Base-by-base conservation (phyloP, 2,797 vertebrate genomes). In the Sebastes minor region DNA sequence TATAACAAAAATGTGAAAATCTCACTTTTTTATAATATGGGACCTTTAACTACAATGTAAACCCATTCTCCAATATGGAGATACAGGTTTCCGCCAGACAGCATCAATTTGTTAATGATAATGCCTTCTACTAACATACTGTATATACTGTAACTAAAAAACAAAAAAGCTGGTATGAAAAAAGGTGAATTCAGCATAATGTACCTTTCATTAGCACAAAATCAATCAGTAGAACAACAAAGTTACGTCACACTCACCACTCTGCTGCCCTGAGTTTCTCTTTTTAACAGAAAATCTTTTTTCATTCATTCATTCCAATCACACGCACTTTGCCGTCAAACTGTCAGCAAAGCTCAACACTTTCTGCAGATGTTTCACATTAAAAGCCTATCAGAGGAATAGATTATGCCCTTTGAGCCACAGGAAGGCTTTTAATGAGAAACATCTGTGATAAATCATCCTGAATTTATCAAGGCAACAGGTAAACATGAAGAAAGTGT, bases 301-400 rank as follows among this genome's bases (percentile, higher is more conserved):
- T 52, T 61, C 55, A 9, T 14, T 69, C 18, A 62, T 69, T 69
- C 53, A 55, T 77, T 63, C 32, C 8, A 35, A 28, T 76, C 42
- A 33, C 42, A 35, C n/a, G 16, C 23, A 33, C 55, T 27, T 16
- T 22, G 11, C 66, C 5, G 0, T 71, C 32, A 10, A 42, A 38
- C 22, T 25, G 9, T 38, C 25, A 28, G 22, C 25, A 1, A 53
- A 32, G 59, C 59, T 60, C 28, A 52, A 33, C 53, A 57, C 13
- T 57, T 57, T 57, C 76, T 46, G 61, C 68, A 65, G 52, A 49
- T 71, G 76, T 78, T 78, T 49, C 46, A 76, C 56, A 76, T 69
- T 76, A 53, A 53, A 77, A 55, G 22, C 42, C 30, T 53, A n/a
- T 49, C 49, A 28, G 16, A 68, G 52, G 22, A 71, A 59, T 60